Evolutionary conservation across 2,888 invertebrate genomes (phyloP).

Genomic region (Xanthostigma xanthostigma): DNA sequence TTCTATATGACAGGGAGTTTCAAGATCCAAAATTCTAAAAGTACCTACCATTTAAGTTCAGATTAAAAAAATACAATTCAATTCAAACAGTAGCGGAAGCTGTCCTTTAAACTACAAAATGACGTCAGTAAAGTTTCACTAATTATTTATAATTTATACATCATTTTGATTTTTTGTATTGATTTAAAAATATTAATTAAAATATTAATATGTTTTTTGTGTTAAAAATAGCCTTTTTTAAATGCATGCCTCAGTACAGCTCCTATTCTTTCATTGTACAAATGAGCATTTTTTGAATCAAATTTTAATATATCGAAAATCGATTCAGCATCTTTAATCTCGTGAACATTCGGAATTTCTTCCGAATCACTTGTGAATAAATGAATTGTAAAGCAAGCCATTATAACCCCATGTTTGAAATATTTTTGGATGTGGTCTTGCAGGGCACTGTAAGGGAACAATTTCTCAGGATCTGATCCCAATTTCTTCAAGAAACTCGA

Average conservation of each 20-base stretch:
- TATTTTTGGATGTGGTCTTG: conserved; percentile 18
- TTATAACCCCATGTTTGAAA: conserved; percentile 16
- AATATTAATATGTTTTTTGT: too few relatives aligned
- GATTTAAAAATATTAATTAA: too few relatives aligned
- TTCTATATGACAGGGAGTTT: too few relatives aligned
- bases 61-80: too few relatives aligned
- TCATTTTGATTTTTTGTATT: too few relatives aligned
- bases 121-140: too few relatives aligned
- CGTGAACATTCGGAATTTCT: conserved; percentile 13
- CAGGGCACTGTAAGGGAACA: conserved; percentile 20
- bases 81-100: too few relatives aligned
- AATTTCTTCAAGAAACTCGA: conserved; percentile 14
- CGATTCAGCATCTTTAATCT: conserved; percentile 1
- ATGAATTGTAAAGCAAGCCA: conserved; percentile 16
- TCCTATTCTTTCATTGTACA: conserved; percentile 11
- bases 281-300: conserved; percentile 10
- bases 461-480: conserved; percentile 15
- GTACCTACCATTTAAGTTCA: too few relatives aligned
- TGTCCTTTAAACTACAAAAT: too few relatives aligned
- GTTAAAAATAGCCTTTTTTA: conserved; percentile 11
- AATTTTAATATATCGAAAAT: conserved; percentile 10
- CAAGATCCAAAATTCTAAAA: too few relatives aligned
- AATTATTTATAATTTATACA: too few relatives aligned
- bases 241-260: conserved; percentile 11
- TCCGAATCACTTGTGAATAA: conserved; percentile 16